Conservation (phyloP, 2,113 vertebrate species). For the Xiphophorus hellerii region DNA sequence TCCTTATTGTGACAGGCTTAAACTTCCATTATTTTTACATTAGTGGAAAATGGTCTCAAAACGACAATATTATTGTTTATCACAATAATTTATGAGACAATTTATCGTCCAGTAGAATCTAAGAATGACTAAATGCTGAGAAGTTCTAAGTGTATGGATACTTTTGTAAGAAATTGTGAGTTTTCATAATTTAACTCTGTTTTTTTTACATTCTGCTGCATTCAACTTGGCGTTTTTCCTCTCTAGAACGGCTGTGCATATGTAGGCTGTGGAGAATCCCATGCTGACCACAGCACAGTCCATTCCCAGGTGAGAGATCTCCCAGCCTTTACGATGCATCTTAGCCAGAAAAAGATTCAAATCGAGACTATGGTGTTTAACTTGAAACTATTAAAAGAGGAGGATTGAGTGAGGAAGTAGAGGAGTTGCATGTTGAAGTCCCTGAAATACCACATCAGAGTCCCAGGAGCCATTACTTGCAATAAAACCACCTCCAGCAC, state of each 20-base stretch:
- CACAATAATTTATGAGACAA: too few species aligned
- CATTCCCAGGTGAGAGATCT: constrained; percentile 92
- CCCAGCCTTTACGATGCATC: neutral
- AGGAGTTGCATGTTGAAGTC: constrained; percentile 30
- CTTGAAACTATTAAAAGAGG: constrained; percentile 15
- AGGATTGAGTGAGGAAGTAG: constrained; percentile 9
- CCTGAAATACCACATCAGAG: constrained; percentile 18
- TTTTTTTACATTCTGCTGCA: constrained; percentile 1
- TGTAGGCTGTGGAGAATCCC: constrained; percentile 96
- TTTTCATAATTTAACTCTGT: neutral
- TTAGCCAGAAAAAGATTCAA: neutral
- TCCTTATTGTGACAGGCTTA: too few species aligned
- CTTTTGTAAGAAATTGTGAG: too few species aligned
- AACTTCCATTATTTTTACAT: too few species aligned
- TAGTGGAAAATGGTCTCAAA: too few species aligned
- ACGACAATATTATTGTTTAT: too few species aligned
- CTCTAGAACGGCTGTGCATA: constrained; percentile 91
- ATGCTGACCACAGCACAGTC: constrained; percentile 95
- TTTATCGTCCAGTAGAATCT: too few species aligned
- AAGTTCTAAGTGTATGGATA: too few species aligned
- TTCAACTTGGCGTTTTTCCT: constrained; percentile 33
- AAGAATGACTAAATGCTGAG: neutral
- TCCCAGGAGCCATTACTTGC: constrained; percentile 27
- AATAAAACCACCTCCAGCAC: constrained; percentile 26
- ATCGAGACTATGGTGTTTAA: constrained; percentile 10